Percentiles rank a stretch among this genome's conserved stretches.
These are phyloP conservation scores for Bufotes viridis DNA, from an alignment of 2,797 vertebrate species.

Conservation along the genomic window DNA sequence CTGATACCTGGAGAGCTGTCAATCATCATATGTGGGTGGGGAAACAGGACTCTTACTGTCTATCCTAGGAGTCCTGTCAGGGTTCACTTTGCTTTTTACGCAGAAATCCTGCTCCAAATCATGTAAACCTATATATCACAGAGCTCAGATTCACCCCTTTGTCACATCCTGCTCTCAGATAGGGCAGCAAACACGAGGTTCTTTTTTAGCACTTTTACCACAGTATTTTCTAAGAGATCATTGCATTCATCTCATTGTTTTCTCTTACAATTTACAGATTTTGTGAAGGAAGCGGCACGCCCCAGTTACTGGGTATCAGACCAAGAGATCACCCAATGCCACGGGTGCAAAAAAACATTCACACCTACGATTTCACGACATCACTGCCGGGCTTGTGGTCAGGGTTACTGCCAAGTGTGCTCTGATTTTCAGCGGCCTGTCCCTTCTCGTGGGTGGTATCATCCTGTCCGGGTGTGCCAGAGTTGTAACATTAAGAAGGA, in stretches of 20 bases:
- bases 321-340: slow-evolving; percentile 78
- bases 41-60: too few relatives aligned
- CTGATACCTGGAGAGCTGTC: too few relatives aligned
- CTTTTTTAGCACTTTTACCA: too few relatives aligned
- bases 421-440: slow-evolving; percentile 75
- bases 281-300: slow-evolving; percentile 81
- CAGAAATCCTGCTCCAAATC: too few relatives aligned
- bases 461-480: slow-evolving; percentile 82
- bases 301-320: slow-evolving; percentile 86
- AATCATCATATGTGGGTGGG: too few relatives aligned
- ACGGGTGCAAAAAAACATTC: slow-evolving; percentile 77
- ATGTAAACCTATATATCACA: too few relatives aligned
- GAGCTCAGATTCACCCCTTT: too few relatives aligned
- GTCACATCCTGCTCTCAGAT: too few relatives aligned
- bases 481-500: slow-evolving; percentile 70
- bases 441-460: slow-evolving; percentile 84
- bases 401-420: slow-evolving; percentile 81
- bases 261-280: slow-evolving; percentile 65
- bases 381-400: slow-evolving; percentile 84
- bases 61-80: too few relatives aligned
- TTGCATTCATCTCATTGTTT: background rate
- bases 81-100: too few relatives aligned
- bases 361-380: slow-evolving; percentile 78
- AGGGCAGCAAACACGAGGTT: too few relatives aligned
- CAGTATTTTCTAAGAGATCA: background rate